Evolutionary conservation across 2,113 vertebrate genomes (phyloP).

Genomic region (Aviceda subcristata): DNA sequence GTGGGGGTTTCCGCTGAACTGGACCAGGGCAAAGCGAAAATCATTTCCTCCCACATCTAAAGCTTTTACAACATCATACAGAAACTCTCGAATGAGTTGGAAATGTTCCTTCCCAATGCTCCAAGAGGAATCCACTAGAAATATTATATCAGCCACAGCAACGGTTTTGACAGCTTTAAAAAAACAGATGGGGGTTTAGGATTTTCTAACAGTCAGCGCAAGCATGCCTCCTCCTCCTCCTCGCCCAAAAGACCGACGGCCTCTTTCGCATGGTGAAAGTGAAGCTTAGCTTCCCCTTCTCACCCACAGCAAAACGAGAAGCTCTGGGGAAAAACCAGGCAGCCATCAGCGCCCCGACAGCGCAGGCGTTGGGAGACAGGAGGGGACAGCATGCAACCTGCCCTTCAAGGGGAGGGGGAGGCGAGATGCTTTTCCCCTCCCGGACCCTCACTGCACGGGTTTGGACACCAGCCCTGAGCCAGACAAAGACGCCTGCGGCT

Average conservation of each 20-base stretch:
- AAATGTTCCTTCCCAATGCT: conserved; percentile 86
- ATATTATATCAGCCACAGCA: conserved; percentile 87
- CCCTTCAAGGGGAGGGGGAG: background rate
- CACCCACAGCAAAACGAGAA: accelerated
- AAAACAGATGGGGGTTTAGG: conserved; percentile 79
- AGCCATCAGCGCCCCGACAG: background rate
- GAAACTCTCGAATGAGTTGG: conserved; percentile 84
- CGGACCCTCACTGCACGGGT: accelerated
- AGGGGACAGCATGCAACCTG: background rate
- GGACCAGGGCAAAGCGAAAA: conserved; percentile 86
- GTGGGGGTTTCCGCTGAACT: conserved; percentile 81
- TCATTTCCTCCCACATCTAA: conserved; percentile 80
- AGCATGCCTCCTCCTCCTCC: background rate
- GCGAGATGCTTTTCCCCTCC: background rate
- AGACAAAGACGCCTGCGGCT: background rate
- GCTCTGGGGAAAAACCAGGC: background rate
- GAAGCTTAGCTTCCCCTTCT: background rate
- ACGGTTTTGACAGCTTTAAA: conserved; percentile 84
- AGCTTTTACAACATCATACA: conserved; percentile 81
- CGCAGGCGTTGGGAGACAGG: accelerated
- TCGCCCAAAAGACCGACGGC: background rate
- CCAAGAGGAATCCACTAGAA: conserved; percentile 93
- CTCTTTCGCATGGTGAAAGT: background rate
- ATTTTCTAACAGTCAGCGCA: conserved; percentile 39
- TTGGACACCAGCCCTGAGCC: background rate